These are phyloP conservation scores for Cephus sareptanus DNA, from an alignment of 2,888 invertebrate genomes.

Conservation along the genomic window DNA sequence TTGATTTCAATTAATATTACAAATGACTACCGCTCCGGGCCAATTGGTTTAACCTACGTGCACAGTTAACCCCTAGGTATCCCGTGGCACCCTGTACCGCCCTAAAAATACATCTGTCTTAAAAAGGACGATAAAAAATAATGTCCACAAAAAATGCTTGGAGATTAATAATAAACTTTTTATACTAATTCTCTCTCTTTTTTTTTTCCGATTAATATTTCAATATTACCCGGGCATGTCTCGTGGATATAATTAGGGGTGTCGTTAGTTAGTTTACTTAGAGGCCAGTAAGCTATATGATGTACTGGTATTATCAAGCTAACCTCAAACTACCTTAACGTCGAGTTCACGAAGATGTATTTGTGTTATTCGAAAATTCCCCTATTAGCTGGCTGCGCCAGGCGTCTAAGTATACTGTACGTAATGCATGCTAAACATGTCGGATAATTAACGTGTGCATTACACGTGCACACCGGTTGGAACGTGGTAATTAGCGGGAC, in stretches of 20 bases:
- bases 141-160: neutral
- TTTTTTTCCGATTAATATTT: neutral
- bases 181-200: neutral
- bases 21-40: constrained; percentile 23
- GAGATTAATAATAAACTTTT: neutral
- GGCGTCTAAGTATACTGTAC: constrained; percentile 31
- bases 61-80: neutral
- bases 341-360: constrained; percentile 47
- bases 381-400: constrained; percentile 37
- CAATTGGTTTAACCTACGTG: neutral
- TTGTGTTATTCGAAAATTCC: constrained; percentile 44
- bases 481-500: neutral
- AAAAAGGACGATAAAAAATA: neutral
- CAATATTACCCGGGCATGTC: neutral
- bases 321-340: constrained; percentile 28
- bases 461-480: constrained; percentile 37
- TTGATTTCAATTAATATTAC: constrained; percentile 52
- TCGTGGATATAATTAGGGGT: neutral
- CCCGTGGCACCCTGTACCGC: neutral
- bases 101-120: neutral
- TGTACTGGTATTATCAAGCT: neutral
- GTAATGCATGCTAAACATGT: constrained; percentile 59
- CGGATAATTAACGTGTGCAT: constrained; percentile 54
- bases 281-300: constrained; percentile 11
- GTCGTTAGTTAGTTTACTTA: constrained; percentile 33